Conservation (phyloP, 2,113 vertebrate species). For the Aramus guarauna region DNA sequence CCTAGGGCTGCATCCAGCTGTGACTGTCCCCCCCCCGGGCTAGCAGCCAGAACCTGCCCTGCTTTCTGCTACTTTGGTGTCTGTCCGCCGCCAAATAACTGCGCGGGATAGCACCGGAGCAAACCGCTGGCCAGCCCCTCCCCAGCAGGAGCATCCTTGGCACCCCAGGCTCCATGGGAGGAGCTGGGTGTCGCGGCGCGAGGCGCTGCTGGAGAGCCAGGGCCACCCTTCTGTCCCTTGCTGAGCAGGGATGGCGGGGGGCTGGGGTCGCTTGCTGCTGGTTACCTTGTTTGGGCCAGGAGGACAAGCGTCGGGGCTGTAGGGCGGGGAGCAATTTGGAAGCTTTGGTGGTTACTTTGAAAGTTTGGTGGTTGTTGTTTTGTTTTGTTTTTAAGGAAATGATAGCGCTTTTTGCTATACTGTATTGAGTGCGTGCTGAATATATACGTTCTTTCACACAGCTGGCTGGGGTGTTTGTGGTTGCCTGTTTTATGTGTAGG, state of each 20-base stretch:
- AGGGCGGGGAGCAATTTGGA: neutral
- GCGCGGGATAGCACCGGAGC: neutral
- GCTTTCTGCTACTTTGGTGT: neutral
- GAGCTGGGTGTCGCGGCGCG: accelerated
- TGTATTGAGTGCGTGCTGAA: slow-evolving; percentile 57
- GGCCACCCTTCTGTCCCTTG: neutral
- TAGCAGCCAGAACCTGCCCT: neutral
- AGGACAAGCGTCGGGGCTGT: neutral
- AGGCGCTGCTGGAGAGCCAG: neutral
- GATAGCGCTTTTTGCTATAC: slow-evolving; percentile 49
- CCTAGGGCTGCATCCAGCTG: neutral
- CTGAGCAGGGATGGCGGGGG: accelerated
- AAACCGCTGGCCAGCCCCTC: neutral
- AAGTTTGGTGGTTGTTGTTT: neutral
- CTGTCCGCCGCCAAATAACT: neutral
- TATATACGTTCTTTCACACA: slow-evolving; percentile 50
- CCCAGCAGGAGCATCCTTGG: neutral
- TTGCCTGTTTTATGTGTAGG: neutral
- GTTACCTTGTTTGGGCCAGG: neutral
- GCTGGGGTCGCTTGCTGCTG: neutral
- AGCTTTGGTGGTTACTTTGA: neutral
- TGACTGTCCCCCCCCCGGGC: neutral
- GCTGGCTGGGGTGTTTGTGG: slow-evolving; percentile 53
- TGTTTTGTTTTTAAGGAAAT: neutral
- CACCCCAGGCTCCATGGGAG: neutral